Evolutionary conservation across 2,888 invertebrate genomes (phyloP), one percentile per base, ranked within the genome.

Genomic region (Dryadula phaetusa): DNA sequence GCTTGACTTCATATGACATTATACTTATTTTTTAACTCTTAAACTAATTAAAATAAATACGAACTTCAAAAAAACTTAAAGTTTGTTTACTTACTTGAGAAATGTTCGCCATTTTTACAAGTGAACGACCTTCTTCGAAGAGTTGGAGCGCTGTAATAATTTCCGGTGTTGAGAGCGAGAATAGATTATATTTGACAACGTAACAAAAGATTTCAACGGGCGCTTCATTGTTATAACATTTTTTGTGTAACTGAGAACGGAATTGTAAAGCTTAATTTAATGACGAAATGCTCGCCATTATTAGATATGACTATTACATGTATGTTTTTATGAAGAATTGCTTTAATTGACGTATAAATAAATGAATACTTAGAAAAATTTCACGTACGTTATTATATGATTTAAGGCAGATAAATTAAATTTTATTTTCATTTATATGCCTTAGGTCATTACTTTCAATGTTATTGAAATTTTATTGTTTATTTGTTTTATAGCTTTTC

Each of bases 21-120:
- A 87, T 91, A 90, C 90, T 88, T 83, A 79, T 81, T 83, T 80
- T 81, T 79, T 76, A 76, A 80, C 75, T 76, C 77, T 75, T 74
- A 83, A 82, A 84, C 90, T 90, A 90, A 91, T 91, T 90, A 90
- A 90, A 90, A 90, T 89, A 88, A 88, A 90, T 90, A 82, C 79
- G 78, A 80, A 16, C 82, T 83, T 77, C 77, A 20, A 52, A 56
- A 46, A 37, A 47, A 12, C 16, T n/a, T 10, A 14, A 20, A 40
- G 20, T 54, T n/a, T 34, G 32, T 66, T 66, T 47, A 66, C 62
- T 62, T 79, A 83, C 80, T 80, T 82, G 79, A 79, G 80, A 76
- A 76, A 81, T 63, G 66, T 82, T 82, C 77, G 76, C 74, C 76
- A 74, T 75, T 80, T 76, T 76, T 72, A 56, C 37, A 37, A 56